Evolutionary conservation across 2,113 vertebrate species (phyloP), one percentile per base, ranked within the genome.

Genomic region (Daboia siamensis): DNA sequence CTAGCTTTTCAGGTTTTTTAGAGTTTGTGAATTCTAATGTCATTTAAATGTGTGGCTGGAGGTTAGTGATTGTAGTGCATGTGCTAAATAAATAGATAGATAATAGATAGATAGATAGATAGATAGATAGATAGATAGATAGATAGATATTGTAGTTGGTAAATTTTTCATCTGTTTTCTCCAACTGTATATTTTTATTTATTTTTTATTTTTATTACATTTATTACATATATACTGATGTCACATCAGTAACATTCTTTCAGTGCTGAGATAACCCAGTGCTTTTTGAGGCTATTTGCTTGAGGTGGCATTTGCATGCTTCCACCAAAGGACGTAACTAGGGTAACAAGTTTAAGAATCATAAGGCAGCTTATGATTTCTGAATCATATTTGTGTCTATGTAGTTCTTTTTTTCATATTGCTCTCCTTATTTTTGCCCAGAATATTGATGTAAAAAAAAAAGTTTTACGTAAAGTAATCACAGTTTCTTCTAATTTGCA

Each of bases 41-140:
- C 51, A 52, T 54, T 33, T 23, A 95, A 96, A 95, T 93, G 94
- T 94, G 92, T 95, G 94, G 90, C 54, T 91, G 94, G 92, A 96
- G 93, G 94, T 95, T 92, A 94, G 29, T n/a, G 55, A 24, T 33
- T 91, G 48, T 7, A 64, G 26, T 64, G 12, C 10, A 1, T 64
- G 11, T 12, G 24, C 59, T 64, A 64, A 64, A 64, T 64, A 61
- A 61, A 61, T 61, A 29, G 29, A 61, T 61, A 29, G 29, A 64
- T 64, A 2, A 39, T 39, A 39, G 48, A 51, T 48, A 6, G 48
- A 48, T 48, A 48, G 46, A 48, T 48, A 48, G 48, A 51, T 51
- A 51, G 48, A 48, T 48, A 48, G 48, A 48, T 48, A 48, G 48
- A 48, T 48, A 51, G 48, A 9, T 51, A 51, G 48, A 10, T 9